phyloP scores from a whole-genome alignment of 1,140 invertebrate genomes.

The Brachionus calyciflorus region DNA sequence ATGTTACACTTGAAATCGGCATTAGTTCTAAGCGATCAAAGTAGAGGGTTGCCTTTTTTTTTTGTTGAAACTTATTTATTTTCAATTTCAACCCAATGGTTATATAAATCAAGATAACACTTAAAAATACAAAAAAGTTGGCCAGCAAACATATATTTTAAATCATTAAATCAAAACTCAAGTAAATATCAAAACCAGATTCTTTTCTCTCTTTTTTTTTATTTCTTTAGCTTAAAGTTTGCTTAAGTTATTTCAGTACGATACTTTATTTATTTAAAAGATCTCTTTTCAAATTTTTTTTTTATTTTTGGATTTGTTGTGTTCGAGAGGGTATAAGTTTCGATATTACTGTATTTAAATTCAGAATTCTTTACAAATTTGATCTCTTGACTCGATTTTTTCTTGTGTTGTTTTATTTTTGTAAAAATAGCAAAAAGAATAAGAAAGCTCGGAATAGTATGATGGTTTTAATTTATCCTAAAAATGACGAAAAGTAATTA shows the following conservation, averaged over 20 bases:
- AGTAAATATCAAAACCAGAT: conserved; percentile 42
- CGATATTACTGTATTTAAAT: conserved; percentile 29
- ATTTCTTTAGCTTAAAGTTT: conserved; percentile 10
- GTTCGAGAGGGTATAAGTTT: background rate
- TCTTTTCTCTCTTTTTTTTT: background rate
- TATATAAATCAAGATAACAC: conserved; percentile 39
- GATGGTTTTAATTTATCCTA: too few relatives aligned
- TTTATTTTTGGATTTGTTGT: too few relatives aligned
- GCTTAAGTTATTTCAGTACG: conserved; percentile 33
- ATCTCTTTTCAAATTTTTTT: too few relatives aligned
- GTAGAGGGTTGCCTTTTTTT: too few relatives aligned
- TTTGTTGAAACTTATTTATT: background rate
- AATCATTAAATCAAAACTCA: background rate
- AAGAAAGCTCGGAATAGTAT: too few relatives aligned
- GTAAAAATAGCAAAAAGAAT: too few relatives aligned
- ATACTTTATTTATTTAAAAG: conserved; percentile 24
- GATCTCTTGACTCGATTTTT: too few relatives aligned
- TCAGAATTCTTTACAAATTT: too few relatives aligned
- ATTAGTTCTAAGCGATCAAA: background rate
- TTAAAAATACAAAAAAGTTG: background rate
- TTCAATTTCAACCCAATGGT: background rate
- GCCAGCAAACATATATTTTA: background rate
- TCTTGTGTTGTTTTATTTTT: too few relatives aligned
- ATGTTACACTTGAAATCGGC: conserved; percentile 31
- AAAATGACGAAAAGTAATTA: too few relatives aligned